A percentile compares a stretch with the other conserved stretches of the same genome.
These are phyloP conservation scores for Trigoniulus corallinus DNA, from an alignment of 1,140 invertebrate genomes.

Conservation along the genomic window DNA sequence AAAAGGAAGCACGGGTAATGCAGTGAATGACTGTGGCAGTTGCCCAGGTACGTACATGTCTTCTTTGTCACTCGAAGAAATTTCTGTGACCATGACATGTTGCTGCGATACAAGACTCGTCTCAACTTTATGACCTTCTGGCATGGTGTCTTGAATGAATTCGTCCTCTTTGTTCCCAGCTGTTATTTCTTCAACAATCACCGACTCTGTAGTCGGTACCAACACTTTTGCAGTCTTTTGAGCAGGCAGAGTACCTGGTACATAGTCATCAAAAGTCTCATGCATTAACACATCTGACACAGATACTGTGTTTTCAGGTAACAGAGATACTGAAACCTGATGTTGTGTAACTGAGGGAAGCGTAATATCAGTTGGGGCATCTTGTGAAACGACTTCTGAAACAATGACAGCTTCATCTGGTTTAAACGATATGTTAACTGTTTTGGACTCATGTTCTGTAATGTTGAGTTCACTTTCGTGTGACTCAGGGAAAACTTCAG, in stretches of 20 bases:
- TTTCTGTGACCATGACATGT: conserved; percentile 11
- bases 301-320: conserved; percentile 5
- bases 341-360: neutral
- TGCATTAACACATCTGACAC: conserved; percentile 8
- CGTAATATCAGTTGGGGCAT: neutral
- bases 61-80: conserved; percentile 12
- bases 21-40: conserved; percentile 16
- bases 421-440: neutral
- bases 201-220: conserved; percentile 9
- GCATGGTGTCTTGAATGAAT: conserved; percentile 1
- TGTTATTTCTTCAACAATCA: conserved; percentile 10
- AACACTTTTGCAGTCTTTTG: conserved; percentile 6
- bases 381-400: neutral
- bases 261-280: conserved; percentile 2
- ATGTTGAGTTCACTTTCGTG: neutral
- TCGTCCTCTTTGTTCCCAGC: conserved; percentile 5
- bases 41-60: conserved; percentile 6
- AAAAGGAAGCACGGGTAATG: conserved; percentile 27
- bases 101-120: conserved; percentile 10
- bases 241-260: conserved; percentile 7
- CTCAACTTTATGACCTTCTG: conserved; percentile 5
- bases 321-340: neutral
- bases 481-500: neutral
- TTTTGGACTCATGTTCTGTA: neutral
- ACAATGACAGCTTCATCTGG: neutral